These are phyloP conservation scores for Steatornis caripensis DNA, from an alignment of 2,113 vertebrate genomes.

Conservation along the genomic window DNA sequence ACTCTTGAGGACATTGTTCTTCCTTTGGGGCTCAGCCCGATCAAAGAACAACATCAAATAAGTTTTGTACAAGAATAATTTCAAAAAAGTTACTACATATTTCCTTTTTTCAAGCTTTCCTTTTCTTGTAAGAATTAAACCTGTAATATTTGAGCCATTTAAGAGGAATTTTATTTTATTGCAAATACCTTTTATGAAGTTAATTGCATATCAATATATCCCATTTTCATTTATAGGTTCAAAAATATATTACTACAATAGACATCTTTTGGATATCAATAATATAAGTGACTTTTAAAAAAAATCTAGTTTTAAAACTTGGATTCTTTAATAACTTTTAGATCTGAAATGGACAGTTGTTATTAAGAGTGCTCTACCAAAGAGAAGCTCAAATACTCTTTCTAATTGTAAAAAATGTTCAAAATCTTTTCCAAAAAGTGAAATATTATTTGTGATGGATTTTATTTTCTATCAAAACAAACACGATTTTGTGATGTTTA, in stretches of 20 bases:
- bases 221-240: not conserved
- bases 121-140: not conserved
- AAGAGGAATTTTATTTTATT: not conserved
- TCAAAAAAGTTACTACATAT: not conserved
- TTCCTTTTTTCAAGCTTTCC: not conserved
- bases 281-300: not conserved
- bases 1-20: not conserved
- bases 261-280: not conserved
- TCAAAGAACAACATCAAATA: not conserved
- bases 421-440: not conserved
- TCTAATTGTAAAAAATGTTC: not conserved
- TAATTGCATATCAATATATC: not conserved
- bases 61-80: not conserved
- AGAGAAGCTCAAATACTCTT: not conserved
- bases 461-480: not conserved
- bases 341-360: not conserved
- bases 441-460: not conserved
- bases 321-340: not conserved
- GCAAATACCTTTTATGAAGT: not conserved
- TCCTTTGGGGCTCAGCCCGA: not conserved
- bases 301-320: rapidly evolving
- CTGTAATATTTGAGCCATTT: not conserved
- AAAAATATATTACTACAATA: not conserved
- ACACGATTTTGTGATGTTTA: not conserved
- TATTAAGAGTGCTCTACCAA: not conserved